Evolutionary conservation across 1,140 invertebrate genomes (phyloP), one percentile per base, ranked within the genome.

Genomic region (Oedothorax gibbosus): DNA sequence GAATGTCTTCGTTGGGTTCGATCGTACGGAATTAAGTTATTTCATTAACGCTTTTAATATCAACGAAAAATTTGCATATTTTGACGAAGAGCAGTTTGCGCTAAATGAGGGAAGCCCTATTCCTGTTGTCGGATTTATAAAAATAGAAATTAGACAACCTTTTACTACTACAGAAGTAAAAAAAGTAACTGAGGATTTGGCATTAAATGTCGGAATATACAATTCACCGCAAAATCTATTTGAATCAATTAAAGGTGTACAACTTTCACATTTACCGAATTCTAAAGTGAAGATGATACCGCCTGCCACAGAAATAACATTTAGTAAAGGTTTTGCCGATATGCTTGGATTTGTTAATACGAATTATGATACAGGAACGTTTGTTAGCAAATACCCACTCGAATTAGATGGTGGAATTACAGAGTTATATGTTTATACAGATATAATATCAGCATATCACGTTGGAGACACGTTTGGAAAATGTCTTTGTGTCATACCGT

Each of bases 381-480:
- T 65, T 5, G 54, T 15, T 51, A 51, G 15, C 5, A 18, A 66
- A 11, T 66, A 78, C n/a, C 14, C 71, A 9, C 18, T 72, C 7
- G 51, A 72, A 14, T 20, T 72, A 56, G 56, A 15, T 56, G 71
- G 50, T 0, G 71, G 51, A 56, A 72, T 72, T 14, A 72, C 71
- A 54, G 51, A 72, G 56, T 54, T 72, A 56, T 72, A 54, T 20
- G 21, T 72, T 20, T 72, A 72, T 56, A 10, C 11, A 15, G 71
- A 72, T 72, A 11, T 72, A n/a, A 53, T 72, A 7, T 18, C 53
- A 72, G 11, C 71, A 18, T 20, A 72, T 54, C 51, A 72, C 11
- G 53, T 72, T 49, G 71, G 51, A 18, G 71, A 72, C 18, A 18
- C 71, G 1, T 56, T 18, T 11, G 71, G 50, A n/a, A 15, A 50